These are phyloP conservation scores for Ophion slaviceki DNA, from an alignment of 2,888 invertebrate genomes.

Conservation along the genomic window DNA sequence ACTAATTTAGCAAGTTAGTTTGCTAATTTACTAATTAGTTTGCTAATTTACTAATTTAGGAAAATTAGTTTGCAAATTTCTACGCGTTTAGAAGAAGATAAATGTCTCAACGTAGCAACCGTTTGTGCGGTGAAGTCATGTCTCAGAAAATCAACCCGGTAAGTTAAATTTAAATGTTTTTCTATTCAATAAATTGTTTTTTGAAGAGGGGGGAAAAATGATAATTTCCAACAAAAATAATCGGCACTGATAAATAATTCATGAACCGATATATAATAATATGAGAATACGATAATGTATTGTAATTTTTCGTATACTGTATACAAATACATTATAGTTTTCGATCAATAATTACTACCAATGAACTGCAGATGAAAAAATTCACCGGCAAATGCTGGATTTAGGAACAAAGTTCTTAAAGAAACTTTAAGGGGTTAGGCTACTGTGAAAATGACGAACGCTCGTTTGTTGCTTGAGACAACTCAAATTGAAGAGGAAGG, in stretches of 20 bases:
- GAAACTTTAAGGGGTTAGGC: background rate
- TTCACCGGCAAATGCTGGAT: background rate
- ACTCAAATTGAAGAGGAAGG: too few species aligned
- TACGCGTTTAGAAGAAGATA: background rate
- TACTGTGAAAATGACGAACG: too few species aligned
- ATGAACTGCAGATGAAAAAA: too few species aligned
- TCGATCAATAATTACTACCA: too few species aligned
- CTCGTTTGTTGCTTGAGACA: too few species aligned
- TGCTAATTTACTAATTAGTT: background rate
- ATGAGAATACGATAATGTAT: too few species aligned
- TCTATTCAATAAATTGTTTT: background rate
- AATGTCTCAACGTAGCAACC: too few species aligned
- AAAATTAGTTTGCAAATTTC: background rate
- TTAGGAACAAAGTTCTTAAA: background rate
- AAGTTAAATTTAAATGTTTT: background rate
- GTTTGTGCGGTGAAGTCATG: too few species aligned
- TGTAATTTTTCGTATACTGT: too few species aligned
- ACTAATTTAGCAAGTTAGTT: background rate
- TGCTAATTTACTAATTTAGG: background rate
- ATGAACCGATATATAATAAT: too few species aligned
- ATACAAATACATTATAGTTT: too few species aligned
- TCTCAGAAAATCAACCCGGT: too few species aligned
- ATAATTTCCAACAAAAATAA: background rate
- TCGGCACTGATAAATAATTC: background rate
- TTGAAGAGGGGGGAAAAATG: background rate